Base-by-base conservation (phyloP, 1,140 invertebrate genomes). In the Yoshiicerus persimilis region DNA sequence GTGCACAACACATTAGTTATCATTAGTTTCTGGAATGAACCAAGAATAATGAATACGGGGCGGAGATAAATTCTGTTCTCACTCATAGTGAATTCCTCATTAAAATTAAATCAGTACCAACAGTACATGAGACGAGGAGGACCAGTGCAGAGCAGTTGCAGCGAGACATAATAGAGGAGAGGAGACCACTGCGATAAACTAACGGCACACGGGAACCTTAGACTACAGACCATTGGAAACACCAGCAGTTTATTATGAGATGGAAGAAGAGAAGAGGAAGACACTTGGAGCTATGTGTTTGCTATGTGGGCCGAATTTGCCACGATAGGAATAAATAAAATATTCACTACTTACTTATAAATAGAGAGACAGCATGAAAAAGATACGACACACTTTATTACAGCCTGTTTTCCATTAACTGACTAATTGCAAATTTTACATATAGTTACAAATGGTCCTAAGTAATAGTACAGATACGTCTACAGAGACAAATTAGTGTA, bases 51-150 rank as follows among this genome's bases (percentile, higher is more conserved):
- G 75, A 80, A 80, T 34, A 80, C 32, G 75, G 75, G 75, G 75
- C 75, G 75, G 75, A 80, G 75, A 80, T 80, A 80, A 80, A 80
- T 80, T 80, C 75, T 80, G 34, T 80, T 80, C 75, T 30, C 75
- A 36, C 75, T 80, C 75, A 38, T 80, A 80, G 75, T n/a, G 75
- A 80, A 80, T 80, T 80, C 75, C 75, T 80, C 75, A 80, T 80
- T 80, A 80, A 80, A 80, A 80, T 80, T 80, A 80, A 80, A 80
- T 80, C 75, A 80, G 75, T 70, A 80, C 75, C 1, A 9, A 20
- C 0, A 80, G 66, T 70, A 32, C 2, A 11, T 16, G n/a, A n/a
- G n/a, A n/a, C n/a, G n/a, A n/a, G n/a, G n/a, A 10, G 11, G 41
- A 16, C 20, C 20, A 11, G 41, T 47, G 20, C 41, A 47, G 11